Base-by-base conservation (phyloP, 2,888 invertebrate species). In the Allophyes oxyacanthae region DNA sequence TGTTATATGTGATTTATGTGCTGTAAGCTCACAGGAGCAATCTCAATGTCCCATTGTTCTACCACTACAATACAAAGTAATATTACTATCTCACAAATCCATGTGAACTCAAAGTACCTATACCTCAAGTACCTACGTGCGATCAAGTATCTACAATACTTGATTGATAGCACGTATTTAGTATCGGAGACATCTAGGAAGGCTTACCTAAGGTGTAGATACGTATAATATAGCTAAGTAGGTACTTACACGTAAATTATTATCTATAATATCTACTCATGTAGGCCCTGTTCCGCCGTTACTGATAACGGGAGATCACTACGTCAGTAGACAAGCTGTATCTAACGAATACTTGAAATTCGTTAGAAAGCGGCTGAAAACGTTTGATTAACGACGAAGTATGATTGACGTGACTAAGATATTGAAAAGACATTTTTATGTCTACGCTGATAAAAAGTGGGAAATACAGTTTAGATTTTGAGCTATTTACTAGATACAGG, bases 321-420 rank as follows among this genome's bases (percentile, higher is more conserved):
- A 25, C 25, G 38, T 38, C 25, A n/a, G 26, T 10, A 45, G 36
- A 36, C 36, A 45, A 45, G 6, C 6, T 13, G 9, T 40, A 32
- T 33, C 13, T 41, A 40, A 41, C 28, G 34, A 5, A 15, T 38
- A 43, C 36, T 43, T 36, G 14, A 40, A 34, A 46, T 59, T 30
- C 44, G 53, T 60, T 64, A 60, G 20, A 11, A 40, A 34, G 46
- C 38, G 67, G 40, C 11, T 15, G 37, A 37, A 49, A 53, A 44
- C 41, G 33, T 37, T 50, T 40, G 48, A 51, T 66, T 59, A 59
- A 66, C 36, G 59, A 43, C 43, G 20, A 11, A 30, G 25, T 20
- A 36, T 8, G n/a, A 41, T 28, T 28, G 30, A 45, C 10, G 33
- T 40, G 62, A 37, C 48, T 67, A 52, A 59, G 44, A 15, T 46